These are phyloP conservation scores for Drosophila saltans DNA, from an alignment of 1,140 invertebrate species.

Conservation along the genomic window DNA sequence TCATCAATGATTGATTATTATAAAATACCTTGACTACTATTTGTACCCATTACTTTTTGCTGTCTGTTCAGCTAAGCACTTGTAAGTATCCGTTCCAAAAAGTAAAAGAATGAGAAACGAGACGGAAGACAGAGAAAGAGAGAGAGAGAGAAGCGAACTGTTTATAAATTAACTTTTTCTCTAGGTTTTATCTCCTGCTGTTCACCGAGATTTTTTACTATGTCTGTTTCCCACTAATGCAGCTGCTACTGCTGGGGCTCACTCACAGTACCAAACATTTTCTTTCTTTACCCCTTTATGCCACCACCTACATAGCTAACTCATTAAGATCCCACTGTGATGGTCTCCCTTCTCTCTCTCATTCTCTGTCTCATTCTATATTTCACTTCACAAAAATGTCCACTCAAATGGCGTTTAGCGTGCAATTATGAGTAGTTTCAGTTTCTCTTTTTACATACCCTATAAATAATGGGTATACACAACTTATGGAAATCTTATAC, in stretches of 20 bases:
- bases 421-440: constrained; percentile 68
- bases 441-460: constrained; percentile 22
- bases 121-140: background rate
- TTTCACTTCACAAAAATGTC: constrained; percentile 61
- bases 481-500: too few species aligned
- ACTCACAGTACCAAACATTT: background rate
- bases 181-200: constrained; percentile 8
- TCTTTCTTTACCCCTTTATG: background rate
- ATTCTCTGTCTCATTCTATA: background rate
- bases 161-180: constrained; percentile 56
- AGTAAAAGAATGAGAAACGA: background rate
- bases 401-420: constrained; percentile 78
- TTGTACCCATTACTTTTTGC: constrained; percentile 4
- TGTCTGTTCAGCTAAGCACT: background rate
- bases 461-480: constrained; percentile 18
- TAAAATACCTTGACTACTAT: constrained; percentile 13
- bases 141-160: constrained; percentile 12
- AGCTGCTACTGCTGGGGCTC: constrained; percentile 7
- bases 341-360: constrained; percentile 39
- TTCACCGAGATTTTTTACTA: constrained; percentile 1
- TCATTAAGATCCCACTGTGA: constrained; percentile 22
- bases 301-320: background rate
- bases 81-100: background rate
- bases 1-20: constrained; percentile 48
- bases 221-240: constrained; percentile 9